Conservation (phyloP, 2,113 vertebrate genomes). For the Mola mola region DNA sequence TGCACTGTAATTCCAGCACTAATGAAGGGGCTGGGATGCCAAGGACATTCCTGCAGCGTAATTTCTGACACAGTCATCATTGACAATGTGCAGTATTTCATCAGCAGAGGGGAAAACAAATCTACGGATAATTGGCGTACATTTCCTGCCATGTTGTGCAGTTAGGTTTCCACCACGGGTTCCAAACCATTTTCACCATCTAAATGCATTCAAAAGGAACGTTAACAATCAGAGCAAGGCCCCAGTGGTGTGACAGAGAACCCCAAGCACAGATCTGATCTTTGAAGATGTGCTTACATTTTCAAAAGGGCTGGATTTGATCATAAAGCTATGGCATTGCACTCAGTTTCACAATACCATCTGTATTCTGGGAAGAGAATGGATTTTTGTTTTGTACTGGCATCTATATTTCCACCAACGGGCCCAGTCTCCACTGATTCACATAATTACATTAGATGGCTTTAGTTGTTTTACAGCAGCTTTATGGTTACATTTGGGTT, state of each 20-base stretch:
- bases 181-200: slow-evolving; percentile 61
- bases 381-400: slow-evolving; percentile 21
- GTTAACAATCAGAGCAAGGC: slow-evolving; percentile 34
- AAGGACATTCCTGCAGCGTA: slow-evolving; percentile 46
- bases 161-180: slow-evolving; percentile 59
- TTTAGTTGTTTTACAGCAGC: slow-evolving; percentile 52
- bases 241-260: slow-evolving; percentile 36
- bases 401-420: slow-evolving; percentile 52
- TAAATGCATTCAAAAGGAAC: slow-evolving; percentile 60
- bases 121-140: slow-evolving; percentile 43
- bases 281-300: slow-evolving; percentile 51
- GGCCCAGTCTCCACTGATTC: slow-evolving; percentile 46
- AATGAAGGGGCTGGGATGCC: slow-evolving; percentile 36
- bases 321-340: slow-evolving; percentile 26
- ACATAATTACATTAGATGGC: slow-evolving; percentile 52
- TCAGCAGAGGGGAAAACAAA: slow-evolving; percentile 25
- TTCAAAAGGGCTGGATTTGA: slow-evolving; percentile 26
- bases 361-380: slow-evolving; percentile 49
- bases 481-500: slow-evolving; percentile 36
- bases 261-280: slow-evolving; percentile 41
- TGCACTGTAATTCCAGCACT: slow-evolving; percentile 31
- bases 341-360: slow-evolving; percentile 51
- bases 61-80: slow-evolving; percentile 36
- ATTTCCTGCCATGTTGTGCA: slow-evolving; percentile 49
- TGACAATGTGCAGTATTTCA: slow-evolving; percentile 45